Evolutionary conservation across 2,888 invertebrate genomes (phyloP).

Genomic region (Nipponacmea schrenckii): DNA sequence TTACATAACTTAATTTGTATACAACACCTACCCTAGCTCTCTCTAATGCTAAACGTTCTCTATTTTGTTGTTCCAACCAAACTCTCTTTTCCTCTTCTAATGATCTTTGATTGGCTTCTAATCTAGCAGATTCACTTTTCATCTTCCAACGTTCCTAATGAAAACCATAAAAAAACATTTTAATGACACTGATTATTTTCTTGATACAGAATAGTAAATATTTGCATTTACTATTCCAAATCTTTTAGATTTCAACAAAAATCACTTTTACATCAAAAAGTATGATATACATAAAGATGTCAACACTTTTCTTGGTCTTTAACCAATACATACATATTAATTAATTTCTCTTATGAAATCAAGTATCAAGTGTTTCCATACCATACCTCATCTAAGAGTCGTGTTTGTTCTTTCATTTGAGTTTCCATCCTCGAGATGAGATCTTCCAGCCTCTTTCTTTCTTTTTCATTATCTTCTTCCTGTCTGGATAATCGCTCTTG

Average conservation of each 20-base stretch:
- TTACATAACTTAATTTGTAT: too few relatives aligned
- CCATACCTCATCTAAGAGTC: slow-evolving; percentile 60
- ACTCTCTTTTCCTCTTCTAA: slow-evolving; percentile 77
- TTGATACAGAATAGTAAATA: neutral
- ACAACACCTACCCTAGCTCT: slow-evolving; percentile 50
- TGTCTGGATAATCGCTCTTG: slow-evolving; percentile 61
- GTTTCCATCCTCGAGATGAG: slow-evolving; percentile 62
- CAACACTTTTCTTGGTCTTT: neutral
- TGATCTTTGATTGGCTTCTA: slow-evolving; percentile 79
- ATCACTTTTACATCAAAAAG: neutral
- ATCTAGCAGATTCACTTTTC: slow-evolving; percentile 77
- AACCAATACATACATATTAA: too few relatives aligned
- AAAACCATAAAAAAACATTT: neutral
- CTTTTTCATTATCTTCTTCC: slow-evolving; percentile 63
- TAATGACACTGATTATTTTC: neutral
- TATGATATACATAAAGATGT: neutral
- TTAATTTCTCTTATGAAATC: too few relatives aligned
- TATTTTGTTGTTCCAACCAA: slow-evolving; percentile 57
- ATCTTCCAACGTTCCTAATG: slow-evolving; percentile 64
- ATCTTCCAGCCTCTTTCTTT: slow-evolving; percentile 61
- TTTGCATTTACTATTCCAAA: too few relatives aligned
- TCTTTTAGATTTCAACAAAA: too few relatives aligned
- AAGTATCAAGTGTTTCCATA: too few relatives aligned
- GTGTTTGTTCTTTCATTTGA: slow-evolving; percentile 62
- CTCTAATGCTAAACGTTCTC: slow-evolving; percentile 58